These are phyloP conservation scores for Lasiommata megera DNA, from an alignment of 2,888 invertebrate species.

Conservation along the genomic window DNA sequence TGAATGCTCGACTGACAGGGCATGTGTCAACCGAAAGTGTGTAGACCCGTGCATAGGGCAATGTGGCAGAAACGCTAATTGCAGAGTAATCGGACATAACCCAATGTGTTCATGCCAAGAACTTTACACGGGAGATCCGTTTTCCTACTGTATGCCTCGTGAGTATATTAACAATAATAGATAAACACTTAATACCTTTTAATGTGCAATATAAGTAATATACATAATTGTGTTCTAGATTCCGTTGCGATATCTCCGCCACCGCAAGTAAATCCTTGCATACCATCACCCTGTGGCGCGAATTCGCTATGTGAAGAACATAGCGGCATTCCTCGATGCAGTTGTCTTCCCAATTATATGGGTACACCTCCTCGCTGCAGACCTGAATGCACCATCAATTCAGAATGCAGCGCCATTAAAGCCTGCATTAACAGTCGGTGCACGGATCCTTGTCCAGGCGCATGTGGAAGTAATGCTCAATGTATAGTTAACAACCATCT, in stretches of 20 bases:
- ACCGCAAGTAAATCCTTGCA: constrained; percentile 80
- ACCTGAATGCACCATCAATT: constrained; percentile 87
- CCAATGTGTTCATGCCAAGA: constrained; percentile 89
- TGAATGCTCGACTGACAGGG: constrained; percentile 88
- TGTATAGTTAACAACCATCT: constrained; percentile 88
- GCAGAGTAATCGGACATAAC: constrained; percentile 90
- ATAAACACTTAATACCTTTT: too few relatives aligned
- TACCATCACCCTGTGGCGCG: constrained; percentile 89
- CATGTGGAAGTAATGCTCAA: constrained; percentile 87
- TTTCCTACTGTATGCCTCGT: constrained; percentile 81
- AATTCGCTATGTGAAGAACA: constrained; percentile 87
- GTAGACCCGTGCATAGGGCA: constrained; percentile 89
- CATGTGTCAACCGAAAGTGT: constrained; percentile 89
- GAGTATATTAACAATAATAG: too few relatives aligned
- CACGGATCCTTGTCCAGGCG: constrained; percentile 88
- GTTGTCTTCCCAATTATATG: constrained; percentile 85
- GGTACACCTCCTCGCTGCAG: constrained; percentile 89
- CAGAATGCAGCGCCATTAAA: constrained; percentile 85
- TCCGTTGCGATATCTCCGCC: constrained; percentile 49
- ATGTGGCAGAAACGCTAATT: constrained; percentile 89
- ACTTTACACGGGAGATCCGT: constrained; percentile 89
- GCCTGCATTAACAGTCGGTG: constrained; percentile 88
- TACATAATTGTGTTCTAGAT: constrained; percentile 42
- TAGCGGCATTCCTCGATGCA: constrained; percentile 85
- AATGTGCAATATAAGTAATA: background rate